Base-by-base conservation (phyloP, 2,797 vertebrate genomes). In the Alca torda region DNA sequence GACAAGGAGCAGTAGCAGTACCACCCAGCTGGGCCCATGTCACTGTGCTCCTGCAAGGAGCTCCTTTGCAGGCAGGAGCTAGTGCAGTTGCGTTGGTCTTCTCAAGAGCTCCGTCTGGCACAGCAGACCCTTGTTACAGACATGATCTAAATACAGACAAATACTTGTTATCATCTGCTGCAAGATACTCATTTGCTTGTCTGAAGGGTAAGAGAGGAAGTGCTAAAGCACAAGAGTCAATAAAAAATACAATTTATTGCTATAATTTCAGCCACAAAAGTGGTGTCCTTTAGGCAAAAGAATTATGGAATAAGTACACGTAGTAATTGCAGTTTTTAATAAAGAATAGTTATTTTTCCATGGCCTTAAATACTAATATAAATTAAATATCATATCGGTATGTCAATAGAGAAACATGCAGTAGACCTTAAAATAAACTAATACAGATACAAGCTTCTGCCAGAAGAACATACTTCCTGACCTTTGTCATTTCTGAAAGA, bases 181-280 rank as follows among this genome's bases (percentile, higher is more conserved):
- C 24, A 41, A 63, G 63, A 79, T 39, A 50, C 9, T n/a, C 21
- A 7, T 13, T 13, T 1, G 4, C 50, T 73, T 84, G 30, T 46
- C 74, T 82, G 70, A 63, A 87, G 12, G 15, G 11, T 59, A 53
- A 69, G 39, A 77, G 28, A 64, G 75, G 14, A 90, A 74, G n/a
- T 35, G 25, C 59, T 84, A 87, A 69, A 89, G 72, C 39, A 79
- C 35, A 68, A 41, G 5, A 78, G 16, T 7, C 45, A 72, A 53
- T 80, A 91, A 81, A 94, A 92, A 94, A 74, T 50, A 78, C 35
- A 53, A 61, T 93, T 82, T 92, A 65, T 89, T 92, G 12, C 16
- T 93, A 39, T 73, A 37, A 78, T 86, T 90, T 81, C 33, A 23
- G 33, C 35, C 21, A 54, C 3, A 4, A 61, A 72, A 61, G 13